These are phyloP conservation scores for Seira musarum DNA, from an alignment of 2,888 invertebrate species.

Conservation along the genomic window DNA sequence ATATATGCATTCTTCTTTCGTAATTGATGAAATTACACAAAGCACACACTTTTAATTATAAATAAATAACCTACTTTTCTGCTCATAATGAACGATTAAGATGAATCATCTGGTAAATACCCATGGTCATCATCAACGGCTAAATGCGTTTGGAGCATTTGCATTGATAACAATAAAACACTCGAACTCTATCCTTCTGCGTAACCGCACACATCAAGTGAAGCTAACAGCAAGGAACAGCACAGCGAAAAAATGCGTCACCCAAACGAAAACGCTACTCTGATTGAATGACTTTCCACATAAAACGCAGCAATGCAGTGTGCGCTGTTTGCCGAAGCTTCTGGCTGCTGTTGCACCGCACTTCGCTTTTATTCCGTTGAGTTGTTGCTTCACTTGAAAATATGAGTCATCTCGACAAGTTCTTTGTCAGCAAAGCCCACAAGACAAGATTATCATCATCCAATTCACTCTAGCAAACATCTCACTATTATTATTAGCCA, in stretches of 20 bases:
- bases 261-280: slow-evolving; percentile 35
- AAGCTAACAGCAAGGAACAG: slow-evolving; percentile 3
- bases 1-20: neutral
- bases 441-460: no score
- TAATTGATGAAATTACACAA: neutral
- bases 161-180: neutral
- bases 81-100: neutral
- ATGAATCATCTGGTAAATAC: slow-evolving; percentile 17
- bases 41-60: neutral
- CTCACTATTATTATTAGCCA: neutral
- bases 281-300: slow-evolving; percentile 13
- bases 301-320: neutral
- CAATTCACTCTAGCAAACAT: no score
- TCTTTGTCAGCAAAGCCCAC: slow-evolving; percentile 52
- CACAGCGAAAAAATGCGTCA: slow-evolving; percentile 45
- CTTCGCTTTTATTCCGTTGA: neutral
- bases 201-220: neutral
- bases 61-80: neutral
- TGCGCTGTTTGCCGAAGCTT: slow-evolving; percentile 6
- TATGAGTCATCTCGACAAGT: slow-evolving; percentile 55
- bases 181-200: neutral
- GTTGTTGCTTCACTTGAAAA: slow-evolving; percentile 57
- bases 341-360: neutral
- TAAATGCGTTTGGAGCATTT: neutral
- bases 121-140: neutral